phyloP scores from a whole-genome alignment of 2,797 vertebrate species.

The Orestias chungarensis region DNA sequence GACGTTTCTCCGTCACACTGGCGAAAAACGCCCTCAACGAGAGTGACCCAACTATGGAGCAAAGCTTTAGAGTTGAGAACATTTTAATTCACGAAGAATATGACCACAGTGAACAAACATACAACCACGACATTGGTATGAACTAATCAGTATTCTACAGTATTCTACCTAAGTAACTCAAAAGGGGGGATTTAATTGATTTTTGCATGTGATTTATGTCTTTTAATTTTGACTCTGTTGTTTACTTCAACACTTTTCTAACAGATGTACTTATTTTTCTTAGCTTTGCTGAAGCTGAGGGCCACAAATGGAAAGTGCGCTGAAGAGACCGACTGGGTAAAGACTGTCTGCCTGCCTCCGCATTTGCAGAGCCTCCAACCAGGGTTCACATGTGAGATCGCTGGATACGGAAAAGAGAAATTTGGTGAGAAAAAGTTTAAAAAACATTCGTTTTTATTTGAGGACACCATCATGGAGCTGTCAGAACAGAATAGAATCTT shows the following conservation, averaged over 20 bases:
- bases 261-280: neutral
- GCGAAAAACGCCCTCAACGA: slow-evolving; percentile 78
- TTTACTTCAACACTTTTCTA: neutral
- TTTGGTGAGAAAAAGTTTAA: slow-evolving; percentile 75
- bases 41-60: slow-evolving; percentile 72
- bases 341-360: slow-evolving; percentile 85
- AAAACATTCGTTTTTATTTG: neutral
- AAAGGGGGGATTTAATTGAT: too few relatives aligned
- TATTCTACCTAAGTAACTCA: too few relatives aligned
- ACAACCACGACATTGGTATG: slow-evolving; percentile 90
- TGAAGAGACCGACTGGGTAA: slow-evolving; percentile 76
- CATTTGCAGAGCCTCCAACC: slow-evolving; percentile 47
- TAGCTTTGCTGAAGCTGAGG: slow-evolving; percentile 87
- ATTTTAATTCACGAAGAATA: slow-evolving; percentile 83
- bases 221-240: neutral
- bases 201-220: neutral
- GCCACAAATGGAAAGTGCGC: slow-evolving; percentile 73
- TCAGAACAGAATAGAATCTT: neutral
- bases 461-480: neutral
- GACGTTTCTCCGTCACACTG: slow-evolving; percentile 77
- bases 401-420: slow-evolving; percentile 87
- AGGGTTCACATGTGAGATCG: slow-evolving; percentile 82
- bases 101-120: slow-evolving; percentile 73
- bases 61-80: slow-evolving; percentile 82
- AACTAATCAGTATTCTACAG: neutral